Percentiles rank a stretch among this genome's conserved stretches.
These are phyloP conservation scores for Mechanitis mazaeus DNA, from an alignment of 2,888 invertebrate species.

Conservation along the genomic window DNA sequence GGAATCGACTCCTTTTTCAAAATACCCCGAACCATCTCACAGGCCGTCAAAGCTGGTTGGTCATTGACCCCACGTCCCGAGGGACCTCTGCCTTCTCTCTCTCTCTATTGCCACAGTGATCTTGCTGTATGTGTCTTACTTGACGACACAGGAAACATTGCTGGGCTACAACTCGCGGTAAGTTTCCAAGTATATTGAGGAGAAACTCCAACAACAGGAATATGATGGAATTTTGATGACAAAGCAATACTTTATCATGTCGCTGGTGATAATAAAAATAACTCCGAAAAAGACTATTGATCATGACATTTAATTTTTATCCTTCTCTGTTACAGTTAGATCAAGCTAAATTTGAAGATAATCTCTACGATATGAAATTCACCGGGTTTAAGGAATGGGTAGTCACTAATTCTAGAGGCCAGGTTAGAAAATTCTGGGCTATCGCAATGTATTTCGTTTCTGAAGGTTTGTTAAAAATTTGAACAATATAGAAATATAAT, in stretches of 20 bases:
- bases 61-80: constrained; percentile 29
- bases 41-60: constrained; percentile 30
- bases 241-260: too few relatives aligned
- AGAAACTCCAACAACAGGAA: too few relatives aligned
- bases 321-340: not conserved
- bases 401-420: constrained; percentile 19
- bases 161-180: constrained; percentile 53
- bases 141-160: constrained; percentile 42
- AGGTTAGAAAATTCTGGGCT: constrained; percentile 34
- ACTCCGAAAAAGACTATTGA: too few relatives aligned
- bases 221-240: too few relatives aligned
- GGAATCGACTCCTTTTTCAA: constrained; percentile 39
- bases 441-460: constrained; percentile 35
- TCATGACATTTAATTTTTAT: too few relatives aligned
- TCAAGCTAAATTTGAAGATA: not conserved
- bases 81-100: constrained; percentile 35
- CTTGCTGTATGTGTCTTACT: constrained; percentile 43
- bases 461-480: constrained; percentile 23
- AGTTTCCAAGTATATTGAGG: constrained; percentile 29
- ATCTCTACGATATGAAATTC: not conserved
- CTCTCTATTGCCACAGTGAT: constrained; percentile 43
- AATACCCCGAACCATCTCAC: constrained; percentile 34
- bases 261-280: too few relatives aligned
- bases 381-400: constrained; percentile 36
- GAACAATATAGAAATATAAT: too few relatives aligned